Percentiles rank a stretch among this genome's conserved stretches.
phyloP scores from a whole-genome alignment of 2,797 vertebrate species.

The Poeciliopsis gracilis region DNA sequence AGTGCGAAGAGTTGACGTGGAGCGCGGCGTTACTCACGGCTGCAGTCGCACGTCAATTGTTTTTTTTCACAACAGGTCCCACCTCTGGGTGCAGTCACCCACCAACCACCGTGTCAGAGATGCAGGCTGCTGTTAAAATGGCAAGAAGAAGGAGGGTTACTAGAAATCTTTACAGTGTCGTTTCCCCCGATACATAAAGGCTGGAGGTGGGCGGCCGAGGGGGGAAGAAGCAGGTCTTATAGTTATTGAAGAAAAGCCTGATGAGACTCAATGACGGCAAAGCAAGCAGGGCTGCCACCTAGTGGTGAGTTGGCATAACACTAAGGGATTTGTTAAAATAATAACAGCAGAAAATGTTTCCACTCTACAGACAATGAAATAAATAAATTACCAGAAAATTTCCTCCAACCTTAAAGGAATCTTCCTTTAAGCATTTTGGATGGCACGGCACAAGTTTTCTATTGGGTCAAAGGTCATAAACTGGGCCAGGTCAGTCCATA shows the following conservation, averaged over 20 bases:
- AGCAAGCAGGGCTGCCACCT: constrained; percentile 24
- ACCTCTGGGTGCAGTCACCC: constrained; percentile 23
- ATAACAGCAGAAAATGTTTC: background rate
- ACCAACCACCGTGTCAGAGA: constrained; percentile 21
- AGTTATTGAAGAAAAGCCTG: background rate
- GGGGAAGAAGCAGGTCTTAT: background rate
- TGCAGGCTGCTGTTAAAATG: background rate
- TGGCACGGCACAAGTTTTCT: background rate
- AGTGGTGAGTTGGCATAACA: constrained; percentile 17
- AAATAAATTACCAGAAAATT: too few relatives aligned
- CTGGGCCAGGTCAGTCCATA: background rate
- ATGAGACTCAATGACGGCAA: background rate
- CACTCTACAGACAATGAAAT: background rate
- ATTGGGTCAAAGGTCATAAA: background rate
- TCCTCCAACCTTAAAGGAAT: too few relatives aligned
- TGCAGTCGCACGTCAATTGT: background rate
- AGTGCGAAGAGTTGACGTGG: constrained; percentile 17
- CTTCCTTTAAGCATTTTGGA: background rate
- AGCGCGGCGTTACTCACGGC: background rate
- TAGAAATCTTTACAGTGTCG: background rate
- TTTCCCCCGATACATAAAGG: background rate
- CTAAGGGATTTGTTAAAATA: background rate
- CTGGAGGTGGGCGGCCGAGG: background rate
- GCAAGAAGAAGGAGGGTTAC: background rate
- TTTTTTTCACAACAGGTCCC: constrained; percentile 8